Conservation (phyloP, 1,140 invertebrate genomes). For the Bombus terrestris region DNA sequence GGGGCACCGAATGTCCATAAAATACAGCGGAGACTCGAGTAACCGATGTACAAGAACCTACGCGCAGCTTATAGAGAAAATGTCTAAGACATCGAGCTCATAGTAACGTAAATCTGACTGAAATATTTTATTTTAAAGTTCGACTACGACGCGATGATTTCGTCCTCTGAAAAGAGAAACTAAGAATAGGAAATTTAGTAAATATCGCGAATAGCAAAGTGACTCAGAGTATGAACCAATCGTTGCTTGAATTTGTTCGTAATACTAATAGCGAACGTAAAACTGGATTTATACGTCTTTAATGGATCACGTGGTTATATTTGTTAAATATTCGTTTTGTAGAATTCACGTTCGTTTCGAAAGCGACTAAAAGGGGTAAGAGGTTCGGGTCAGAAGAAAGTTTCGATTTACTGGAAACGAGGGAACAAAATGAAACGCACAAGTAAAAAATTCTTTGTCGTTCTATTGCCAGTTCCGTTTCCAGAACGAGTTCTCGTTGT, state of each 20-base stretch:
- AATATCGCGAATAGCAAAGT: neutral
- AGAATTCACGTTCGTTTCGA: neutral
- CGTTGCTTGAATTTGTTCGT: neutral
- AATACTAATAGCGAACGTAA: neutral
- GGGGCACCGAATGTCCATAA: constrained; percentile 57
- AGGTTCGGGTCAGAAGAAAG: neutral
- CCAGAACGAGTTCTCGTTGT: constrained; percentile 54
- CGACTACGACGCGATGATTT: neutral
- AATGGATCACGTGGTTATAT: neutral
- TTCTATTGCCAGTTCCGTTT: constrained; percentile 54
- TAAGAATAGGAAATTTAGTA: neutral
- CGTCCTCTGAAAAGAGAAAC: neutral
- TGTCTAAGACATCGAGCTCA: neutral
- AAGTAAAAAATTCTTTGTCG: constrained; percentile 8
- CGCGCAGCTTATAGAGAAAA: neutral
- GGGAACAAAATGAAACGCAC: neutral
- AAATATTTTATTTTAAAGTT: neutral
- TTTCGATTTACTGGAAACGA: neutral
- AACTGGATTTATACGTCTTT: no score
- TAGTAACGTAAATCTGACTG: neutral
- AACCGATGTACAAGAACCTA: neutral
- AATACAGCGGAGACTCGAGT: constrained; percentile 34
- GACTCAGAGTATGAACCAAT: neutral
- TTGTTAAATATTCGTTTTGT: neutral
- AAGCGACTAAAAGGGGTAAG: no score